These are phyloP conservation scores for Propsilocerus akamusi DNA, from an alignment of 1,140 invertebrate species.

Conservation along the genomic window DNA sequence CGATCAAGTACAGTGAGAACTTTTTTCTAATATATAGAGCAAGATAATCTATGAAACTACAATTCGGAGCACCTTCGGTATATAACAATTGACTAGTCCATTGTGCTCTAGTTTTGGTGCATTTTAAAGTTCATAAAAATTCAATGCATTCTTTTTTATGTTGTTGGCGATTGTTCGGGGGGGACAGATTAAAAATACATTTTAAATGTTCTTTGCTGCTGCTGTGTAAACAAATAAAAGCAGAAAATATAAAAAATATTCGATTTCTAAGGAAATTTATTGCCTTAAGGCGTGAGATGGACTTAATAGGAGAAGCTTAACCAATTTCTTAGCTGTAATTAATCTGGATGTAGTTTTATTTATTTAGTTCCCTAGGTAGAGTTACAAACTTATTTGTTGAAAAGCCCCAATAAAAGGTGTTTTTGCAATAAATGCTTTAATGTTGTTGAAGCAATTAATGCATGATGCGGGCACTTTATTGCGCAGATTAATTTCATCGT, in stretches of 20 bases:
- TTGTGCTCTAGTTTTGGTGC: too few species aligned
- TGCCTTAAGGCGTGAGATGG: neutral
- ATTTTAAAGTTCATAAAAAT: conserved; percentile 1
- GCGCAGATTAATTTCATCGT: too few species aligned
- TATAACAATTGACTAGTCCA: neutral
- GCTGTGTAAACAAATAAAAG: neutral
- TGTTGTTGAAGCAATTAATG: too few species aligned
- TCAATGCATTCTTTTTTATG: neutral
- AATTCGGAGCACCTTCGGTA: neutral
- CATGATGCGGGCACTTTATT: too few species aligned
- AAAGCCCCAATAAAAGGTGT: too few species aligned
- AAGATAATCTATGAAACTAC: neutral
- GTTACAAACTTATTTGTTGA: too few species aligned
- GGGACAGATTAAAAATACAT: neutral
- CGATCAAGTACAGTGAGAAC: too few species aligned
- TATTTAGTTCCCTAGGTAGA: too few species aligned
- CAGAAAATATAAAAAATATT: neutral
- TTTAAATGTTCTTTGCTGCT: too few species aligned
- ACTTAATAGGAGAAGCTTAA: conserved; percentile 1
- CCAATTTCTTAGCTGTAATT: too few species aligned
- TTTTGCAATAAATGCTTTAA: too few species aligned
- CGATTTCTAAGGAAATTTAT: neutral
- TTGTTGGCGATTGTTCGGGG: neutral
- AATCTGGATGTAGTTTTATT: too few species aligned
- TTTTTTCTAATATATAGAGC: neutral